Evolutionary conservation across 1,140 invertebrate genomes (phyloP).

Genomic region (Latrodectus geometricus): DNA sequence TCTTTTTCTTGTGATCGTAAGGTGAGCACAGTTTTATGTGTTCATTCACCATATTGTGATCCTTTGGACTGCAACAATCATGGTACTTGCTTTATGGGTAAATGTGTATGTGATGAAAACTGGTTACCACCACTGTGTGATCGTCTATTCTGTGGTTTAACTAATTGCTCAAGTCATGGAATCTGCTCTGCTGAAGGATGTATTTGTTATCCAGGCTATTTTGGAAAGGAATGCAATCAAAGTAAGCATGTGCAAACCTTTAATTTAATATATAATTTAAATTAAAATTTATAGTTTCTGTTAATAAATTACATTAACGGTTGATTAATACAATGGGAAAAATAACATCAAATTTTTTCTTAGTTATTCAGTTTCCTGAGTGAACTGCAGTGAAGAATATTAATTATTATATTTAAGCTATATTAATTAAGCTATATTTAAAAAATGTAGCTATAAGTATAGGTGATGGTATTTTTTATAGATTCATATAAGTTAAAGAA

Average conservation of each 20-base stretch:
- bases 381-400: too few relatives aligned
- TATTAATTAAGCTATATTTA: too few relatives aligned
- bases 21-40: slow-evolving; percentile 70
- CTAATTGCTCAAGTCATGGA: slow-evolving; percentile 66
- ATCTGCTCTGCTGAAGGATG: slow-evolving; percentile 66
- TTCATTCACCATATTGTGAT: slow-evolving; percentile 67
- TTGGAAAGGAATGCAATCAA: slow-evolving; percentile 61
- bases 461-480: too few relatives aligned
- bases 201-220: slow-evolving; percentile 66
- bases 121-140: slow-evolving; percentile 67
- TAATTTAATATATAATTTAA: too few relatives aligned
- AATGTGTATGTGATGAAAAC: slow-evolving; percentile 66
- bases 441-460: too few relatives aligned
- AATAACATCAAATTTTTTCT: too few relatives aligned
- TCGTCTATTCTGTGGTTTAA: slow-evolving; percentile 65
- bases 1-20: slow-evolving; percentile 67
- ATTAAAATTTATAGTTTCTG: too few relatives aligned
- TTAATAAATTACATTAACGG: too few relatives aligned
- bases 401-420: too few relatives aligned
- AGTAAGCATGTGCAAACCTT: neutral
- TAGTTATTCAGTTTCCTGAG: too few relatives aligned
- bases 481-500: too few relatives aligned
- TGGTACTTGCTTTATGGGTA: slow-evolving; percentile 66
- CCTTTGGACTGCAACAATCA: slow-evolving; percentile 64
- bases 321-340: too few relatives aligned